These are phyloP conservation scores for Beroe forskalii DNA, from an alignment of 37 sponge, comb jelly and placozoan species.

Conservation along the genomic window DNA sequence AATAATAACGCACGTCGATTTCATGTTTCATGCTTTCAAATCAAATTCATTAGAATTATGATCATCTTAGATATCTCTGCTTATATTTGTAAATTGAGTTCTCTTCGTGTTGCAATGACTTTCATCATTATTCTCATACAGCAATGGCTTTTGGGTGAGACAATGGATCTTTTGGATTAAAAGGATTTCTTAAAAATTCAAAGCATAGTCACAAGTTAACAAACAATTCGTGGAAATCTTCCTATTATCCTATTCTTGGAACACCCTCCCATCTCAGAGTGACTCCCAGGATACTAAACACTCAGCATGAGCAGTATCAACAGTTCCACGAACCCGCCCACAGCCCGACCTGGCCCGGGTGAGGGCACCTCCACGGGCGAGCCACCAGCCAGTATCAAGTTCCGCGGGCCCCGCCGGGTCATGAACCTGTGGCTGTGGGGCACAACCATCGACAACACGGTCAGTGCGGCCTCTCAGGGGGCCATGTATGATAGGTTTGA, in stretches of 20 bases:
- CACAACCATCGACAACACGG: not conserved
- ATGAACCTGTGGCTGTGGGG: slow-evolving; percentile 62
- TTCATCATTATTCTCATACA: too few species aligned
- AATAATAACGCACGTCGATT: too few species aligned
- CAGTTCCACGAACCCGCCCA: not conserved
- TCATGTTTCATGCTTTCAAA: too few species aligned
- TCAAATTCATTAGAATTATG: too few species aligned
- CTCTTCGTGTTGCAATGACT: too few species aligned
- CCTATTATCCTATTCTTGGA: not conserved
- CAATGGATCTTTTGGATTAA: too few species aligned
- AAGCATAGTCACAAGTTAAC: too few species aligned
- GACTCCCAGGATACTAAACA: not conserved
- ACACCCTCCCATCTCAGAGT: not conserved
- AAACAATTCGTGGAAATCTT: not conserved
- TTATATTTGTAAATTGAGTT: too few species aligned
- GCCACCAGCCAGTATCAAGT: not conserved
- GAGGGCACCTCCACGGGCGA: not conserved
- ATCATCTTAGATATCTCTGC: too few species aligned
- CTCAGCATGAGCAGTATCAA: not conserved
- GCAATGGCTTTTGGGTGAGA: too few species aligned
- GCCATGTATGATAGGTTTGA: slow-evolving; percentile 51
- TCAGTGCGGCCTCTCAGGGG: slow-evolving; percentile 55
- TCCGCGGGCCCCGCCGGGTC: not conserved
- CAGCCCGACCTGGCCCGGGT: not conserved
- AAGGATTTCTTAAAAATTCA: too few species aligned